Conservation (phyloP, 2,888 invertebrate genomes). For the Pachliopta kotzebuea region DNA sequence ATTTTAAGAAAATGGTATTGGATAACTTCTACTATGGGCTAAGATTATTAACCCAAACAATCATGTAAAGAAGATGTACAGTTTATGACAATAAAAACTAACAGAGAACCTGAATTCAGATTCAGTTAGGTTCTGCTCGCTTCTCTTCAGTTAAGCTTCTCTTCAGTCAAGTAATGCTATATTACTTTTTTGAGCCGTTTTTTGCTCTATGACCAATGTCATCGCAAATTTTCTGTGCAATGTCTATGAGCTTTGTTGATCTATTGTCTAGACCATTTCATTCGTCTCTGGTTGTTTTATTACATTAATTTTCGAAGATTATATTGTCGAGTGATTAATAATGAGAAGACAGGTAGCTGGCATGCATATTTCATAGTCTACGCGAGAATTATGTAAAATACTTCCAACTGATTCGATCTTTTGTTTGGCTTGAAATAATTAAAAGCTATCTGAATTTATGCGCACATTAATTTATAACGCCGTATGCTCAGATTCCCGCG, state of each 20-base stretch:
- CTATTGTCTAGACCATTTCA: background rate
- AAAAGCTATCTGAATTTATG: constrained; percentile 49
- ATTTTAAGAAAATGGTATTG: too few species aligned
- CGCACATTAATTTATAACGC: constrained; percentile 38
- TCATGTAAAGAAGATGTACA: too few species aligned
- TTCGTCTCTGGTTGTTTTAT: background rate
- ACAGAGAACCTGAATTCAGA: too few species aligned
- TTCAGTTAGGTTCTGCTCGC: too few species aligned
- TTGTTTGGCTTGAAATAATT: constrained; percentile 50
- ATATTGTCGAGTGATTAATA: constrained; percentile 28
- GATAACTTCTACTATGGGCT: too few species aligned
- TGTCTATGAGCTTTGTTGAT: background rate
- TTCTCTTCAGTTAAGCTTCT: too few species aligned
- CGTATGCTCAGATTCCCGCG: constrained; percentile 16
- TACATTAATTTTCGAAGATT: background rate
- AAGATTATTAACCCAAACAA: too few species aligned
- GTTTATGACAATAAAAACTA: too few species aligned
- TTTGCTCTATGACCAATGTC: background rate
- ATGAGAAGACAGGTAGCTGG: constrained; percentile 18
- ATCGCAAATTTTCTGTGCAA: background rate
- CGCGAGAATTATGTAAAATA: constrained; percentile 47
- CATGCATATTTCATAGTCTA: constrained; percentile 37
- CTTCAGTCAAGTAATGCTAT: too few species aligned
- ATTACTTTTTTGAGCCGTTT: too few species aligned
- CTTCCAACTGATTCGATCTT: constrained; percentile 46